A percentile compares a stretch with the other conserved stretches of the same genome.
These are phyloP conservation scores for Drosophila pachea DNA, from an alignment of 1,140 invertebrate species.

Conservation along the genomic window DNA sequence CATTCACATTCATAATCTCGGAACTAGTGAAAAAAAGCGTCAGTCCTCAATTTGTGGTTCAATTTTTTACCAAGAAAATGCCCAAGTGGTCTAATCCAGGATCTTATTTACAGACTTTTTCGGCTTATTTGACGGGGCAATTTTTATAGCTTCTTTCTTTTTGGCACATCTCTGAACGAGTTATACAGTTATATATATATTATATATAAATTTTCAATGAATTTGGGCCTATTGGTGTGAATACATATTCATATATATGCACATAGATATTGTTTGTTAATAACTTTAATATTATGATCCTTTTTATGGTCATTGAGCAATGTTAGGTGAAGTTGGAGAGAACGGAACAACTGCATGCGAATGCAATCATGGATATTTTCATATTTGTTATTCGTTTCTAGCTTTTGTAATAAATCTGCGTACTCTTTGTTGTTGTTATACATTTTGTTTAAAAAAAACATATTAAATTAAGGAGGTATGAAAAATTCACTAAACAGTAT, in stretches of 20 bases:
- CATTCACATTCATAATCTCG: conserved; percentile 36
- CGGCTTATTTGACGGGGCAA: conserved; percentile 9
- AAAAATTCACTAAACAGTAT: conserved; percentile 71
- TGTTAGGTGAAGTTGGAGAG: conserved; percentile 29
- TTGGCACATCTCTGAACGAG: conserved; percentile 54
- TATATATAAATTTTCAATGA: conserved; percentile 23
- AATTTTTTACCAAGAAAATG: conserved; percentile 32
- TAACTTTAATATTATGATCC: conserved; percentile 22
- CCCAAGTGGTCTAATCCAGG: conserved; percentile 5
- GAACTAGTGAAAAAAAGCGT: conserved; percentile 29
- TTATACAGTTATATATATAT: conserved; percentile 29
- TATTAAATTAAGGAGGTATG: conserved; percentile 73
- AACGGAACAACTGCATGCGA: conserved; percentile 23
- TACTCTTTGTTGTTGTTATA: conserved; percentile 32
- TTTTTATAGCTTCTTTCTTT: conserved; percentile 23
- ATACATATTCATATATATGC: conserved; percentile 34
- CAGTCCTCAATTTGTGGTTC: conserved; percentile 39
- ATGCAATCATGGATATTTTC: conserved; percentile 13
- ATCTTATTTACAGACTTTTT: conserved; percentile 34
- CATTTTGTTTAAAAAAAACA: conserved; percentile 31
- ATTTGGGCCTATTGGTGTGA: conserved; percentile 36
- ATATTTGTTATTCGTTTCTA: conserved; percentile 4
- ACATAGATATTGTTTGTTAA: conserved; percentile 16
- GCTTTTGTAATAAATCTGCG: conserved; percentile 32
- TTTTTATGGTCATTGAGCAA: conserved; percentile 49